These are phyloP conservation scores for Cyanistes caeruleus DNA, from an alignment of 2,113 vertebrate species.

Conservation along the genomic window DNA sequence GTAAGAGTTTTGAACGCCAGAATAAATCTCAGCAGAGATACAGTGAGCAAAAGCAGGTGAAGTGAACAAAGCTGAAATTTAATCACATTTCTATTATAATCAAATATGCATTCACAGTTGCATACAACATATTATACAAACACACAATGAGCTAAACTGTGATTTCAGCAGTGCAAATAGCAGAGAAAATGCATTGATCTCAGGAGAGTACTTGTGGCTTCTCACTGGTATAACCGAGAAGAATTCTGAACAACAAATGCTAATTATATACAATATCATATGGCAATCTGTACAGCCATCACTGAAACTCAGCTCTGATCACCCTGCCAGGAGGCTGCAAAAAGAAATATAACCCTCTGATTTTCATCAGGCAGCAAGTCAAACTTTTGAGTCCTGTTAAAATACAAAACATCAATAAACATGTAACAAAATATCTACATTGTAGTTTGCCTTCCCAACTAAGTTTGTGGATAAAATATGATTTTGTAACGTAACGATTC, in stretches of 20 bases:
- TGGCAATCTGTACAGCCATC: slow-evolving; percentile 24
- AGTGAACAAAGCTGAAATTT: slow-evolving; percentile 58
- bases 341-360: not conserved
- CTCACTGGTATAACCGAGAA: slow-evolving; percentile 15
- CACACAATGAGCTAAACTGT: slow-evolving; percentile 46
- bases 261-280: slow-evolving; percentile 52
- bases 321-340: slow-evolving; percentile 35
- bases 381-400: not conserved
- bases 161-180: slow-evolving; percentile 57
- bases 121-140: slow-evolving; percentile 42
- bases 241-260: slow-evolving; percentile 37
- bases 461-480: not conserved
- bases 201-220: slow-evolving; percentile 46
- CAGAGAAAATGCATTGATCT: slow-evolving; percentile 52
- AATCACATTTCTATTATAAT: slow-evolving; percentile 66
- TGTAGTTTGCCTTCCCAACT: not conserved
- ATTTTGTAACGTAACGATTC: not conserved
- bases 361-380: not conserved
- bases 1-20: not conserved
- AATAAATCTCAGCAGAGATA: slow-evolving; percentile 52
- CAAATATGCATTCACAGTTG: slow-evolving; percentile 55
- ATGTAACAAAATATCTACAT: not conserved
- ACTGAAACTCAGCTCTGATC: slow-evolving; percentile 4
- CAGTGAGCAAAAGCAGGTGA: slow-evolving; percentile 38
- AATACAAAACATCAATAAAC: not conserved